Base-by-base conservation (phyloP, 2,797 vertebrate species). In the Tokudaia muenninki region DNA sequence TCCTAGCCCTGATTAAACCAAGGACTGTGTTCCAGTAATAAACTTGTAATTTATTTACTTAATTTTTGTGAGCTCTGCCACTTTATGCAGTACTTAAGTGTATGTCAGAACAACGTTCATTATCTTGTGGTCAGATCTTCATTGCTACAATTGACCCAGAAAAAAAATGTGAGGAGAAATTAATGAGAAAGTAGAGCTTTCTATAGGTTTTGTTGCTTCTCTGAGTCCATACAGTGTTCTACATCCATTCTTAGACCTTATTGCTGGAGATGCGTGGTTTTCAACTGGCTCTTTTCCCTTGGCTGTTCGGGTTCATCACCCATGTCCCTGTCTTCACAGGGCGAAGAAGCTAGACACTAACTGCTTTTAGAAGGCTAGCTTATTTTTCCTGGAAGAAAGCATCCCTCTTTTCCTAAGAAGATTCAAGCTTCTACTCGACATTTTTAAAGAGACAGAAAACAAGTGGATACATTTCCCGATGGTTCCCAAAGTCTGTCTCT, bases 161-260 rank as follows among this genome's bases (percentile, higher is more conserved):
- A 41, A 52, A 50, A 87, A 59, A 67, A 70, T 81, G 11, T 50
- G 82, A 79, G 13, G 59, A 29, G 52, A 97, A 86, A 90, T 81
- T 63, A 91, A 83, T 82, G 65, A 87, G 94, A 94, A 92, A 31
- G 1, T 61, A 79, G 77, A 55, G 16, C 1, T 84, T 95, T 94
- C 19, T 24, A 3, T 83, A 21, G 63, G 87, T 74, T 44, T 65
- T 55, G 6, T 65, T 92, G 29, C 57, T 90, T 44, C 26, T 95
- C 57, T 70, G 88, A 93, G 31, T 50, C n/a, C 70, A 31, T 22
- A 14, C 47, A 83, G 52, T 52, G 0, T 65, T 91, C 57, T 59
- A 21, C 17, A 41, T 63, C 74, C 78, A 9, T 65, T 77, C 55
- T 80, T 86, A 86, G 4, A 29, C 1, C 21, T 13, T 37, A 21